These are phyloP conservation scores for Plecotus auritus DNA, from an alignment of 2,113 vertebrate genomes.

Conservation along the genomic window DNA sequence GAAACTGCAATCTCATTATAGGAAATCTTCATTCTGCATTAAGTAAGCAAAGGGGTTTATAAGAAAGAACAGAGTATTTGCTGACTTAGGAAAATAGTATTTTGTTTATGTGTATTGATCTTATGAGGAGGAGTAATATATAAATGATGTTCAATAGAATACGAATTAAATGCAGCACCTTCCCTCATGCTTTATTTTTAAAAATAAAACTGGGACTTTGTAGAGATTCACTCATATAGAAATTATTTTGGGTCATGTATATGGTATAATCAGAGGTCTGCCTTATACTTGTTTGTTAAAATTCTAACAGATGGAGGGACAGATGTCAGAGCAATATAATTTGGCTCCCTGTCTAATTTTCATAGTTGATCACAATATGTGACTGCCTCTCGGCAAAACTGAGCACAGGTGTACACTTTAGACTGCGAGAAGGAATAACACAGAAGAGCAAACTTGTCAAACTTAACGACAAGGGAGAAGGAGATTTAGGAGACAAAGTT, in stretches of 20 bases:
- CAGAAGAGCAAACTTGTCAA: slow-evolving; percentile 52
- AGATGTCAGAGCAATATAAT: slow-evolving; percentile 81
- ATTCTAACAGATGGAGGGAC: slow-evolving; percentile 79
- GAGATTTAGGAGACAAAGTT: slow-evolving; percentile 13
- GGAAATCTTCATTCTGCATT: neutral
- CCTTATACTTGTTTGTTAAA: slow-evolving; percentile 72
- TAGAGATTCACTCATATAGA: slow-evolving; percentile 49
- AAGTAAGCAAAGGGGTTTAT: neutral
- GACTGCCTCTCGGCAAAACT: slow-evolving; percentile 68
- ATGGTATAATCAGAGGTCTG: slow-evolving; percentile 70
- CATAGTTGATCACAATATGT: slow-evolving; percentile 66
- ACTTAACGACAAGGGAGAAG: slow-evolving; percentile 5
- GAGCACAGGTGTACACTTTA: slow-evolving; percentile 70
- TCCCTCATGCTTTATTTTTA: neutral
- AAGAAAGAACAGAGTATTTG: neutral
- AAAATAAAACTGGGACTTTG: neutral
- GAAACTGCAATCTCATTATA: neutral
- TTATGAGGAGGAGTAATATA: neutral
- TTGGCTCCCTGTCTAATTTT: slow-evolving; percentile 74
- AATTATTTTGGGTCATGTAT: slow-evolving; percentile 55
- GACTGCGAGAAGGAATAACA: neutral
- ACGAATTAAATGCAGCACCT: neutral
- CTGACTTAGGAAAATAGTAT: neutral
- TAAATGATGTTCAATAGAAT: neutral
- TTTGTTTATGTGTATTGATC: neutral